Percentiles rank a stretch among this genome's conserved stretches.
Evolutionary conservation across 2,113 vertebrate genomes (phyloP).

Genomic region (Prunella fulvescens): DNA sequence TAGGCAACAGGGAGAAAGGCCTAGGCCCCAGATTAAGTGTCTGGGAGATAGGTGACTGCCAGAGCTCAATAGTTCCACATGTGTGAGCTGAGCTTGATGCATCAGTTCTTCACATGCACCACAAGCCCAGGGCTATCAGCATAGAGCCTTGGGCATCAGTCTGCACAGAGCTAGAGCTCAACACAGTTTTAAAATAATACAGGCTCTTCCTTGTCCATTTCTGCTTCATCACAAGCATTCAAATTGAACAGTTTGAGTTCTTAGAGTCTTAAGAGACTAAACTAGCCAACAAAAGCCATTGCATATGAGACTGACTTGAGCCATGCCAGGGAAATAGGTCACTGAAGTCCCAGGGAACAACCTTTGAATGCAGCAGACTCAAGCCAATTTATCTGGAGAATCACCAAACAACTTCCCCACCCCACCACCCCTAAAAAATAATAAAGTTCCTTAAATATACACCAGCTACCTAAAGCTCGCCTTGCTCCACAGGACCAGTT

Average conservation of each 20-base stretch:
- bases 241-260: background rate
- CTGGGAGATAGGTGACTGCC: background rate
- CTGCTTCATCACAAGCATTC: background rate
- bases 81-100: background rate
- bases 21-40: background rate
- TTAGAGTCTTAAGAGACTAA: background rate
- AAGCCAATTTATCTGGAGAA: background rate
- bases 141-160: background rate
- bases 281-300: background rate
- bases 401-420: background rate
- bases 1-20: background rate
- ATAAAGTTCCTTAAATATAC: background rate
- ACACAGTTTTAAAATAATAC: background rate
- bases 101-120: background rate
- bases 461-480: background rate
- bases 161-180: background rate
- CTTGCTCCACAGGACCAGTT: background rate
- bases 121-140: background rate
- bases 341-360: background rate
- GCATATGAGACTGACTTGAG: background rate
- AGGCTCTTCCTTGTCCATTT: background rate
- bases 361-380: background rate
- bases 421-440: background rate
- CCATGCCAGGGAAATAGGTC: background rate
- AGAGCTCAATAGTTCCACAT: background rate